A percentile compares a stretch with the other conserved stretches of the same genome.
These are phyloP conservation scores for Ptychodera flava DNA, from an alignment of 35 echinoderm and acorn worm species.

Conservation along the genomic window DNA sequence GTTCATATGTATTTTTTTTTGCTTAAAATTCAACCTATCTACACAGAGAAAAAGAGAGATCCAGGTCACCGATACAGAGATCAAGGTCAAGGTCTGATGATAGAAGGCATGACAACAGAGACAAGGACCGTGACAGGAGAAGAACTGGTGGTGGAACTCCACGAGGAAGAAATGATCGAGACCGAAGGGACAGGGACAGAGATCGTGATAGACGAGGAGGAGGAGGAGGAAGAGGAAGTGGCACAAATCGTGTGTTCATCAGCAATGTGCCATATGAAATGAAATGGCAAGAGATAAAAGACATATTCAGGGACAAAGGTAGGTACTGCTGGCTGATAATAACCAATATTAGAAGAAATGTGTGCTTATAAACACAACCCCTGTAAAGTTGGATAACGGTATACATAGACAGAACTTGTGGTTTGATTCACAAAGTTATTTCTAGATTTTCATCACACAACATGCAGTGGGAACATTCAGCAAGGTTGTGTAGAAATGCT, in stretches of 20 bases:
- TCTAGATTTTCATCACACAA: too few relatives aligned
- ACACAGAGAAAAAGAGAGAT: neutral
- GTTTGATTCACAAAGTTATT: too few relatives aligned
- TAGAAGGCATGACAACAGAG: neutral
- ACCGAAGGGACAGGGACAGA: neutral
- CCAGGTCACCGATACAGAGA: neutral
- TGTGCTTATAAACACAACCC: too few relatives aligned
- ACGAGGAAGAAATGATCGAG: too few relatives aligned
- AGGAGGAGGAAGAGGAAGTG: slow-evolving; percentile 29
- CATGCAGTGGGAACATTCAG: too few relatives aligned
- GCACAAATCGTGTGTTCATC: slow-evolving; percentile 71
- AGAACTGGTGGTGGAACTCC: neutral
- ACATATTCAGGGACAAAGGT: slow-evolving; percentile 64
- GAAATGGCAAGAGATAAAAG: slow-evolving; percentile 85
- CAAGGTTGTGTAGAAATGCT: too few relatives aligned
- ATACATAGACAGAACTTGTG: too few relatives aligned
- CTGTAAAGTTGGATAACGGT: too few relatives aligned
- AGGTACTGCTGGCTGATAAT: neutral
- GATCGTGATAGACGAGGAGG: neutral
- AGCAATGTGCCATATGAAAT: slow-evolving; percentile 93
- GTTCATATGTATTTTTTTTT: too few relatives aligned
- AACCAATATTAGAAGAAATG: too few relatives aligned
- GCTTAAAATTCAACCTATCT: too few relatives aligned
- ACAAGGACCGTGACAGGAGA: neutral
- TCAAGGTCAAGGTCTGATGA: neutral